A percentile compares a stretch with the other conserved stretches of the same genome.
These are phyloP conservation scores for Zaprionus nigranus DNA, from an alignment of 1,140 invertebrate species.

Conservation along the genomic window DNA sequence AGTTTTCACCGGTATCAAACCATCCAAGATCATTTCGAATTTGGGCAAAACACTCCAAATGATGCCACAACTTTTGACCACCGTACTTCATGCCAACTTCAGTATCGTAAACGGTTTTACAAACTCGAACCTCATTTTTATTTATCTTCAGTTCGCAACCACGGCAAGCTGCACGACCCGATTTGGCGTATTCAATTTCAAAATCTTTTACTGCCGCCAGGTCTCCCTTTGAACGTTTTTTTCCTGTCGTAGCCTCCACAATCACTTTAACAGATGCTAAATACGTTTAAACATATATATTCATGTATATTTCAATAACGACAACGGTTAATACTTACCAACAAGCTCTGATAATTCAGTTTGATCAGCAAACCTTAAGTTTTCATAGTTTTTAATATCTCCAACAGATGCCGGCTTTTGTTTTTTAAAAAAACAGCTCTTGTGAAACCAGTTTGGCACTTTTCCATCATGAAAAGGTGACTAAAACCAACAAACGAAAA, in stretches of 20 bases:
- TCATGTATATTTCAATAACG: neutral
- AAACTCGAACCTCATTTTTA: slow-evolving; percentile 92
- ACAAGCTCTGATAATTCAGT: slow-evolving; percentile 91
- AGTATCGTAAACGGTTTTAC: slow-evolving; percentile 94
- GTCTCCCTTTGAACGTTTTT: slow-evolving; percentile 83
- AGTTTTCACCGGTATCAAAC: slow-evolving; percentile 88
- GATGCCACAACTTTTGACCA: slow-evolving; percentile 94
- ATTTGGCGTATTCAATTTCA: slow-evolving; percentile 95
- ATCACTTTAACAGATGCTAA: slow-evolving; percentile 25
- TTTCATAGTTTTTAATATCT: slow-evolving; percentile 94
- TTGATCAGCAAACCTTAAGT: slow-evolving; percentile 94
- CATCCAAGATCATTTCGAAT: slow-evolving; percentile 88
- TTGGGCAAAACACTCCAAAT: slow-evolving; percentile 94
- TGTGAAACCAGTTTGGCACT: slow-evolving; percentile 95
- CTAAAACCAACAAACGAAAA: slow-evolving; percentile 78
- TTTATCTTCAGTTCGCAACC: slow-evolving; percentile 95
- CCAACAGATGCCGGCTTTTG: slow-evolving; percentile 89
- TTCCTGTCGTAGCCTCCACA: slow-evolving; percentile 66
- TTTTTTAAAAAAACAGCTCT: slow-evolving; percentile 94
- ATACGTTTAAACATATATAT: neutral
- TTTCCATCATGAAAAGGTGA: slow-evolving; percentile 96
- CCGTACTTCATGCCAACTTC: slow-evolving; percentile 92
- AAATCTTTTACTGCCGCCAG: slow-evolving; percentile 88
- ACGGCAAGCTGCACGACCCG: slow-evolving; percentile 91
- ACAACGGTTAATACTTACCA: slow-evolving; percentile 85